Base-by-base conservation (phyloP, 2,797 vertebrate genomes). In the Gambelia wislizenii region DNA sequence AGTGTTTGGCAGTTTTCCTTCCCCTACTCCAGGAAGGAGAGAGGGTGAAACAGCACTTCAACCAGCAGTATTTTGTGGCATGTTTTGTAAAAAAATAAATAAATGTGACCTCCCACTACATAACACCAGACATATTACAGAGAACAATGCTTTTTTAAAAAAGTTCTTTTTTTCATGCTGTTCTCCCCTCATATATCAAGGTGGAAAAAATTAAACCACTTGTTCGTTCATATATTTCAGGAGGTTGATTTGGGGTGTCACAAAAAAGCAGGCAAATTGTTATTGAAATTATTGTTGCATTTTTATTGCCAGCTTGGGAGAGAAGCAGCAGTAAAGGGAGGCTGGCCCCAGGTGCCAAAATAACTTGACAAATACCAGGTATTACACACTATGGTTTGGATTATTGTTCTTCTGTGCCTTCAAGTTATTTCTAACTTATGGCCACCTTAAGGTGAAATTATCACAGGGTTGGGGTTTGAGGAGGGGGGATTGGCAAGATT, bases 81-180 rank as follows among this genome's bases (percentile, higher is more conserved):
- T 80, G 2, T 1, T 6, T 87, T 88, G 78, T 56, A 75, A 12
- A 7, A 59, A 75, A 16, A n/a, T n/a, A n/a, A n/a, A n/a, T n/a
- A n/a, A 39, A 1, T 47, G 49, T 3, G 0, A 27, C 47, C 85
- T 88, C 14, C 20, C 20, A 1, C 0, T 36, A 86, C 5, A 84
- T 25, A 25, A 56, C 36, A 75, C 18, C 2, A 90, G 85, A 42
- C 3, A n/a, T n/a, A n/a, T 44, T 52, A 22, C 74, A 88, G 84
- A 8, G 81, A 88, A 25, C n/a, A 47, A 2, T 69, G 25, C 30
- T 86, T 18, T 22, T 74, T 30, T 61, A 27, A 61, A 61, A 22
- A 61, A 6, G 2, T 47, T 59, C 44, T 44, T 0, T 0, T 0
- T 80, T 61, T 4, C 56, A 52, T 74, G 7, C n/a, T 74, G 6